phyloP scores from a whole-genome alignment of 1,140 invertebrate genomes.

The Brachionus sp. region DNA sequence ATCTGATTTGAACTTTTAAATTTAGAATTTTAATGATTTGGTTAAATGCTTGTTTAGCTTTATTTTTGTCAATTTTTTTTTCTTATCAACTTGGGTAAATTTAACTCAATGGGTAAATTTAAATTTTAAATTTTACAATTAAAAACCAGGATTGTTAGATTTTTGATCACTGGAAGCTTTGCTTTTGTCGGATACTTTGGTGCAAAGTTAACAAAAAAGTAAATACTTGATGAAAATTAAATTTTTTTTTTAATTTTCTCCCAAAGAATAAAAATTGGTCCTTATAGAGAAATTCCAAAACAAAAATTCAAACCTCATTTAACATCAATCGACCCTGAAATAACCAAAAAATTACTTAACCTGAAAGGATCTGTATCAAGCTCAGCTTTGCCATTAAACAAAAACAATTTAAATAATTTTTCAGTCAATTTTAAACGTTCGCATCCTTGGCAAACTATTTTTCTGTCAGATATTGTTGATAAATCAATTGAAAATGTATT shows the following conservation, averaged over 20 bases:
- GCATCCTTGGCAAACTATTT: conserved; percentile 31
- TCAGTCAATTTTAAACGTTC: background rate
- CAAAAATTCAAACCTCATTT: background rate
- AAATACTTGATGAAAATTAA: background rate
- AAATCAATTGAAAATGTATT: conserved; percentile 23
- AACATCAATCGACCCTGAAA: background rate
- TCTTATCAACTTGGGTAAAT: background rate
- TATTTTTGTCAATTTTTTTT: background rate
- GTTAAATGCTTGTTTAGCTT: too few relatives aligned
- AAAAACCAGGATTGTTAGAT: background rate
- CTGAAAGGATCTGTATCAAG: background rate
- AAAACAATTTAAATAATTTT: background rate
- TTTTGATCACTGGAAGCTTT: background rate
- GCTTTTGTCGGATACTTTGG: background rate
- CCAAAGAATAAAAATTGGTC: background rate
- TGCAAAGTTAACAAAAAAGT: background rate
- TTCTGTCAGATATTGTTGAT: conserved; percentile 15
- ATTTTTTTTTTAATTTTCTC: background rate
- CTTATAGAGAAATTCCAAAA: background rate
- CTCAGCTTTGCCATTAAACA: background rate
- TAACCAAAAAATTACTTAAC: background rate
- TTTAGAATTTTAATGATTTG: background rate
- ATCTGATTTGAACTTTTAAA: background rate
- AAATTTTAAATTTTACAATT: background rate
- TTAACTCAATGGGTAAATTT: background rate